Evolutionary conservation across 2,113 vertebrate genomes (phyloP).

Genomic region (Prunella fulvescens): DNA sequence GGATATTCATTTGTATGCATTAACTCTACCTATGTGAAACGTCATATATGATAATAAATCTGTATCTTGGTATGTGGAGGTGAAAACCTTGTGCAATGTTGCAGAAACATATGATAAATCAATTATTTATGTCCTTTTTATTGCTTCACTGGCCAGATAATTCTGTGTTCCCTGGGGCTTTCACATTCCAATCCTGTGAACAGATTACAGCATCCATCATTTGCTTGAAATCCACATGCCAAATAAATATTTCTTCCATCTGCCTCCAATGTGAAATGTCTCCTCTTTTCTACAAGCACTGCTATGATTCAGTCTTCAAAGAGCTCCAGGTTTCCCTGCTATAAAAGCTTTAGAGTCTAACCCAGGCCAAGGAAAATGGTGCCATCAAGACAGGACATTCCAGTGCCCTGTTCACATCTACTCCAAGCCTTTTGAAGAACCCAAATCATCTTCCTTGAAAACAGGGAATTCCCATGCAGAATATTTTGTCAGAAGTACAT

Average conservation of each 20-base stretch:
- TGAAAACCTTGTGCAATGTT: neutral
- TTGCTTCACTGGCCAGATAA: neutral
- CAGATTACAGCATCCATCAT: constrained; percentile 25
- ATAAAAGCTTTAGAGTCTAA: neutral
- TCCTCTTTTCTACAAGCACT: neutral
- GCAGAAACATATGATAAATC: neutral
- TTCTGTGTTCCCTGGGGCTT: neutral
- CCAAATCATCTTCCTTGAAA: neutral
- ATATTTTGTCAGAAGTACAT: neutral
- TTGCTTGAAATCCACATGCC: constrained; percentile 4
- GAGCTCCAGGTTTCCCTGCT: neutral
- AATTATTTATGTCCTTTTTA: constrained; percentile 24
- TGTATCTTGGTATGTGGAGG: neutral
- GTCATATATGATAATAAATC: neutral
- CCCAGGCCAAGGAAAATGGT: neutral
- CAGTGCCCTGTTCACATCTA: neutral
- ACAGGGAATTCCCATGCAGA: neutral
- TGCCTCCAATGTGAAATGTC: neutral
- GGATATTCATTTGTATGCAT: neutral
- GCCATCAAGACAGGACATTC: neutral
- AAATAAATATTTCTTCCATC: constrained; percentile 22
- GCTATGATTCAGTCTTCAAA: neutral
- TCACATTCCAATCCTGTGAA: neutral
- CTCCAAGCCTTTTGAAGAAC: neutral
- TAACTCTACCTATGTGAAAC: neutral